Evolutionary conservation across 2,113 vertebrate species (phyloP), one percentile per base, ranked within the genome.

Genomic region (Monopterus albus): DNA sequence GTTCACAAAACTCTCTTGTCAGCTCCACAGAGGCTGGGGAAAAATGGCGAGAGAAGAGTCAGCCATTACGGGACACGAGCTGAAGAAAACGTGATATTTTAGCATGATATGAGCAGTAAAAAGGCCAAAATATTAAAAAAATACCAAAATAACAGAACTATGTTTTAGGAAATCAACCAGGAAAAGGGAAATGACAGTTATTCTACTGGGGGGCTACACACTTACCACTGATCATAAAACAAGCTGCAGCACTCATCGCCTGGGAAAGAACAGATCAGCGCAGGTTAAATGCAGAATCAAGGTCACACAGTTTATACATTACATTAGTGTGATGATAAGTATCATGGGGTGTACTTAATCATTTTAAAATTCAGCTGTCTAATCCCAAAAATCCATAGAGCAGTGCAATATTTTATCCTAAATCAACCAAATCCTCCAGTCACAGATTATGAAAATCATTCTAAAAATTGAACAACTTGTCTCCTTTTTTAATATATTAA

Each of bases 221-320:
- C 96, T 92, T 89, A 99, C 98, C 96, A 67, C 94, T 95, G 71
- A 99, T 94, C 98, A 99, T 98, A 72, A 99, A 99, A 91, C 98
- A 99, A 57, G 96, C 96, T 10, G 96, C 96, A 26, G 97, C 98
- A 52, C 97, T 99, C 98, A 99, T 99, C 2, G 98, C 97, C 98
- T 99, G 90, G 13, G 91, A 85, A 91, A 76, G 17, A 72, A 25
- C 26, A 78, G 36, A 72, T 66, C 5, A 53, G 42, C 20, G 33
- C 17, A 47, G 55, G 67, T 68, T 70, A 78, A 76, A 81, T 10
- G 36, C 47, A 53, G 53, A 66, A 46, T 60, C 36, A 72, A 70
- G 70, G 79, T 75, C 76, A 59, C 26, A 62, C 50, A 40, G 66
- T 43, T 67, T 55, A 61, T 50, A 53, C 57, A 72, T 69, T 1